Percentiles rank a stretch among this genome's conserved stretches.
These are phyloP conservation scores for Procavia capensis DNA, from an alignment of 2,113 vertebrate genomes.

Conservation along the genomic window DNA sequence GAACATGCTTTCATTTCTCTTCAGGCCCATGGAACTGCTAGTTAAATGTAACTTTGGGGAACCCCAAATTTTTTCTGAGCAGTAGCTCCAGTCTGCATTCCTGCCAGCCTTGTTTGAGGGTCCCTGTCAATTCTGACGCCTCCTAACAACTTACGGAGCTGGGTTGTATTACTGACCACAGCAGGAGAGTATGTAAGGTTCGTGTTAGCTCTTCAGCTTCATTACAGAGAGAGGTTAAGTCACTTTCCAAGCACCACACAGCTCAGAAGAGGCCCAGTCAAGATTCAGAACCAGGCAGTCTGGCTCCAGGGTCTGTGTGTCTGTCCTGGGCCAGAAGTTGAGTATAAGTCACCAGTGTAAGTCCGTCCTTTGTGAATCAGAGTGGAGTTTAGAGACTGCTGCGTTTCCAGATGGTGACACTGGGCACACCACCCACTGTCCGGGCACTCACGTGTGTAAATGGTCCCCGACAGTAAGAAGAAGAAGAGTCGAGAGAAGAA, in stretches of 20 bases:
- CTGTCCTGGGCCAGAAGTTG: neutral
- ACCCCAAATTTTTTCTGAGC: neutral
- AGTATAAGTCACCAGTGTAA: neutral
- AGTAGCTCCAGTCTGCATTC: neutral
- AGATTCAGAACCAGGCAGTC: neutral
- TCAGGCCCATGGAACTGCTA: neutral
- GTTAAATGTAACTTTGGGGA: slow-evolving; percentile 9
- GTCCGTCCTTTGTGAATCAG: neutral
- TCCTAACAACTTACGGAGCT: neutral
- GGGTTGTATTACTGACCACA: neutral
- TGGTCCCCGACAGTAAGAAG: slow-evolving; percentile 86
- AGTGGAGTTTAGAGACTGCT: neutral
- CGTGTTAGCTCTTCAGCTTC: no score
- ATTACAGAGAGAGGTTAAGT: neutral
- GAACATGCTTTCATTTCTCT: neutral
- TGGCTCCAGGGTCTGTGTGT: neutral
- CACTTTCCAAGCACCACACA: neutral
- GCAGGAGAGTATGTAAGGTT: no score
- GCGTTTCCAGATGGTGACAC: neutral
- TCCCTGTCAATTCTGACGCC: neutral
- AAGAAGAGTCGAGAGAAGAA: slow-evolving; percentile 94
- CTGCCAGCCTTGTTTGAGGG: neutral
- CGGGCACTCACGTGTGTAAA: neutral
- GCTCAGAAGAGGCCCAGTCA: neutral
- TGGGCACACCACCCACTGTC: neutral